phyloP scores from a whole-genome alignment of 2,797 vertebrate species.

The Ambastaia sidthimunki region DNA sequence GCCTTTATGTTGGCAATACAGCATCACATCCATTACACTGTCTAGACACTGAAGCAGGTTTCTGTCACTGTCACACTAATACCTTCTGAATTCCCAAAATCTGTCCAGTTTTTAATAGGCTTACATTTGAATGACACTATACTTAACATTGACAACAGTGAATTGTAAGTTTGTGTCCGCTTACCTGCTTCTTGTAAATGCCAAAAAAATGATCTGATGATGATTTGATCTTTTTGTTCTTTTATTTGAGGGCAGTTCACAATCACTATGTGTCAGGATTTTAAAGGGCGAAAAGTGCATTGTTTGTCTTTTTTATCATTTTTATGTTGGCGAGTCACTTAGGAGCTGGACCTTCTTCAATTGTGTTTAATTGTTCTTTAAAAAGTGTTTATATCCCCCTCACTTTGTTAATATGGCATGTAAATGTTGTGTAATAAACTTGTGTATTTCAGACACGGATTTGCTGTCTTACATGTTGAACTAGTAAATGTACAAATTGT shows the following conservation, averaged over 20 bases:
- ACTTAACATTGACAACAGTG: conserved; percentile 34
- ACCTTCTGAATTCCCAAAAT: conserved; percentile 24
- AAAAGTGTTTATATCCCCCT: conserved; percentile 25
- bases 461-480: not conserved
- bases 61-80: conserved; percentile 5
- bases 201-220: too few relatives aligned
- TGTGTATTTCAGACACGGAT: conserved; percentile 47
- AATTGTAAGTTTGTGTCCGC: conserved; percentile 10
- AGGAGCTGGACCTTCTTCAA: conserved; percentile 44
- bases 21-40: conserved; percentile 10
- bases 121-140: conserved; percentile 19
- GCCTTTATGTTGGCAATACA: conserved; percentile 41
- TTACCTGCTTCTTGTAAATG: conserved; percentile 23
- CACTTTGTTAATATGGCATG: conserved; percentile 61
- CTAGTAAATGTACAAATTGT: not conserved
- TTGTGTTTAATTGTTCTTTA: not conserved
- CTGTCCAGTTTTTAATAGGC: conserved; percentile 12
- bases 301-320: not conserved
- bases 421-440: conserved; percentile 64
- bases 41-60: conserved; percentile 20
- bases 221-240: conserved; percentile 22
- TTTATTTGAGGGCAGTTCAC: conserved; percentile 10
- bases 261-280: not conserved
- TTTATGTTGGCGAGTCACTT: conserved; percentile 22
- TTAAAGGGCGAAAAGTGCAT: not conserved